Percentiles rank a stretch among this genome's conserved stretches.
These are phyloP conservation scores for Steinernema feltiae DNA, from an alignment of 1,140 invertebrate genomes.

Conservation along the genomic window DNA sequence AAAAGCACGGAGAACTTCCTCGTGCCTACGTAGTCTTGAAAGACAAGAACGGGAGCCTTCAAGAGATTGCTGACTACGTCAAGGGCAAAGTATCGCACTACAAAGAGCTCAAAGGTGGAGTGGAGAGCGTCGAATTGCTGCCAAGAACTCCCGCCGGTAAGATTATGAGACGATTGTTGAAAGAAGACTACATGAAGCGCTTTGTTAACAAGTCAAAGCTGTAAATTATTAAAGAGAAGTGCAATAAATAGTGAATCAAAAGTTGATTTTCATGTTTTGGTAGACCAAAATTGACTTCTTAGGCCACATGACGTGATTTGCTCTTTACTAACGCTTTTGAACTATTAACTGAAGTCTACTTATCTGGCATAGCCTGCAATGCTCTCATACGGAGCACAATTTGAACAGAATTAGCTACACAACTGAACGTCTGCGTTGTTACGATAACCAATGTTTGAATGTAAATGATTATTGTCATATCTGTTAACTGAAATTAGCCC, in stretches of 20 bases:
- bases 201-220: not conserved
- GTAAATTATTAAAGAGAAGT: not conserved
- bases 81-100: slow-evolving; percentile 26
- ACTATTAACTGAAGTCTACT: no score
- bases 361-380: no score
- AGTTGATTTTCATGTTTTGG: not conserved
- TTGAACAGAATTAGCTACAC: no score
- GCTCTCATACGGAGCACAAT: no score
- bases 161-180: slow-evolving; percentile 64
- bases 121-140: slow-evolving; percentile 67
- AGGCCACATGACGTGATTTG: no score
- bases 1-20: slow-evolving; percentile 69
- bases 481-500: no score
- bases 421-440: no score
- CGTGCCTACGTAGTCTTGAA: slow-evolving; percentile 67
- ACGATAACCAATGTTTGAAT: no score
- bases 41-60: not conserved
- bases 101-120: slow-evolving; percentile 62
- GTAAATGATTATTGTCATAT: no score
- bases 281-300: not conserved
- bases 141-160: slow-evolving; percentile 71
- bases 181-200: not conserved
- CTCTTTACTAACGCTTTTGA: no score
- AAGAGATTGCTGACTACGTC: slow-evolving; percentile 29
- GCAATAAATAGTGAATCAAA: not conserved